Base-by-base conservation (phyloP, 2,888 invertebrate genomes). In the Diplazon laetatorius region DNA sequence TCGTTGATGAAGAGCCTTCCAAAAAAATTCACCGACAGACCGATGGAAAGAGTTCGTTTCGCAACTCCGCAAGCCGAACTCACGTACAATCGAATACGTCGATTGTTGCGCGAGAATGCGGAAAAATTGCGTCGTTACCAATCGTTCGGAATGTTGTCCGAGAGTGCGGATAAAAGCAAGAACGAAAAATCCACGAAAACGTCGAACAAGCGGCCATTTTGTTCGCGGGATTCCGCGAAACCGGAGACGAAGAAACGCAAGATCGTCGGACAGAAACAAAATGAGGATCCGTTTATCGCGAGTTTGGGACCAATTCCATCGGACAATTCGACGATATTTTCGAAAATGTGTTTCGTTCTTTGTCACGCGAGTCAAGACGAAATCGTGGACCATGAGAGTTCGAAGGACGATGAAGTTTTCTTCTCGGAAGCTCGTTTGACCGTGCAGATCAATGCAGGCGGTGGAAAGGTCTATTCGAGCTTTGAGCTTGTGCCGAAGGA, bases 401-500 rank as follows among this genome's bases (percentile, higher is more conserved):
- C 8, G 39, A 80, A 94, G 94, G 91, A 91, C 91, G 0, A 87
- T 83, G 84, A 88, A 22, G 92, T 92, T 1, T 93, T 93, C 83
- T 90, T 92, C 46, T 42, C 42, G n/a, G 92, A 93, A 88, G 93
- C 94, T 37, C 92, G 94, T 10, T 89, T 95, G 5, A 92, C 92
- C 82, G 92, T 92, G 30, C 94, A 95, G 87, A 91, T 95, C 30
- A 92, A 92, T 66, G 92, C 92, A 0, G 95, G 93, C 3, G 95
- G 95, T 0, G 95, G 95, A 0, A 90, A 88, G 3, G 92, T 95
- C 0, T 93, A 94, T 81, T 93, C 93, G 0, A 83, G 92, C 6
- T 90, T 91, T 44, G 92, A 93, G 83, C 92, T 93, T 82, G 92
- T 94, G 70, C 91, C 94, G 87, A 91, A 91, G 81, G 92, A 88